phyloP scores from a whole-genome alignment of 2,797 vertebrate genomes.

The Sorex maritimensis region DNA sequence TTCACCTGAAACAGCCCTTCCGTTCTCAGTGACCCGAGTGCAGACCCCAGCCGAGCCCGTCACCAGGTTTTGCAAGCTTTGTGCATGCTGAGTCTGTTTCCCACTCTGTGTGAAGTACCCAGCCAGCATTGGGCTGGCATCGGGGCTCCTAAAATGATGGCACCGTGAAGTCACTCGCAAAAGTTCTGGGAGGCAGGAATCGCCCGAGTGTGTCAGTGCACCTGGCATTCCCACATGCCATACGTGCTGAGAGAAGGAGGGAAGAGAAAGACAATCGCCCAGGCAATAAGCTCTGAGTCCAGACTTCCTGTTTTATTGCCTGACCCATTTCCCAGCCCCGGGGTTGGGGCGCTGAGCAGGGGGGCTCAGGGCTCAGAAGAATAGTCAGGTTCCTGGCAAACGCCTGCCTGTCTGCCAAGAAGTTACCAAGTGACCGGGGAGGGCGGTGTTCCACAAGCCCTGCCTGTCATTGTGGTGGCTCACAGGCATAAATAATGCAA shows the following conservation, averaged over 20 bases:
- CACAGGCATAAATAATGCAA: slow-evolving; percentile 77
- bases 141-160: not conserved
- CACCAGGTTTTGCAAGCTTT: not conserved
- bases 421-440: not conserved
- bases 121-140: not conserved
- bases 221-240: not conserved
- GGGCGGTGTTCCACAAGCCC: not conserved
- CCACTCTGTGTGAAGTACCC: not conserved
- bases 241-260: not conserved
- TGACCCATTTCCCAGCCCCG: not conserved
- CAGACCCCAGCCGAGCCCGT: not conserved
- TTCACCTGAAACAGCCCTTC: not conserved
- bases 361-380: not conserved
- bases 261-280: not conserved
- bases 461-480: slow-evolving; percentile 66
- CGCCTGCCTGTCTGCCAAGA: not conserved
- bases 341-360: not conserved
- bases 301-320: not conserved
- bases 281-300: not conserved
- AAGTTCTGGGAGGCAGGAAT: not conserved
- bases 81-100: not conserved
- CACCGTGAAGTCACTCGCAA: not conserved
- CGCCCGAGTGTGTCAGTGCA: not conserved
- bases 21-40: not conserved
- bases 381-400: not conserved